Evolutionary conservation across 2,113 vertebrate species (phyloP), one percentile per base, ranked within the genome.

Genomic region (Centropus bengalensis): DNA sequence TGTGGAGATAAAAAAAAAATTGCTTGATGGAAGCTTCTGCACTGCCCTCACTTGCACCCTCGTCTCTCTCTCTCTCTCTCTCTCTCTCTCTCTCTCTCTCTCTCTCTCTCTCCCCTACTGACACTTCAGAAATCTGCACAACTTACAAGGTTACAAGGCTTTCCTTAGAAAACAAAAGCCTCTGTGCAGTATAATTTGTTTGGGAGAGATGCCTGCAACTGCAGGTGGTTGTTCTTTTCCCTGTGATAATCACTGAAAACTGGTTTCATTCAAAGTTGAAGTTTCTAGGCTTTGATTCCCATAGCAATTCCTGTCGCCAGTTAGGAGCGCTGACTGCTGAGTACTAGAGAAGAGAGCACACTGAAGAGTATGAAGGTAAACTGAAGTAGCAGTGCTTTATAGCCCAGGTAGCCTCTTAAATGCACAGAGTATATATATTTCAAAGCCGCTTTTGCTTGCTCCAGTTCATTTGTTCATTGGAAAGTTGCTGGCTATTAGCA

Each of bases 401-500:
- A 96, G 96, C 96, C 69, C 96, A 94, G 56, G 86, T 91, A 96
- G 92, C 94, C 68, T 87, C 90, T 74, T 88, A 60, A 95, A 96
- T 54, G 93, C 91, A 95, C 88, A 96, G 81, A 84, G 74, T 6
- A 1, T 89, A 79, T 81, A 10, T 93, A 69, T 91, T 94, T 91
- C 58, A 93, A 95, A 96, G 91, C 62, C 6, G 71, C 82, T 79
- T 88, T 44, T 86, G 91, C 91, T 89, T 52, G 83, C 86, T 95
- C 40, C 22, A 27, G 1, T 82, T 64, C 1, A 86, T 69, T 93
- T 47, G 52, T 77, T 90, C 52, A 76, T 94, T 94, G 93, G 86
- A 96, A 94, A 85, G 82, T 91, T 94, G 94, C 91, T 97, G 97
- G 97, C 96, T 92, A 97, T 98, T 98, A 98, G 98, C 97, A 96